phyloP scores from a whole-genome alignment of 2,888 invertebrate genomes.

The Tuberolachnus salignus region DNA sequence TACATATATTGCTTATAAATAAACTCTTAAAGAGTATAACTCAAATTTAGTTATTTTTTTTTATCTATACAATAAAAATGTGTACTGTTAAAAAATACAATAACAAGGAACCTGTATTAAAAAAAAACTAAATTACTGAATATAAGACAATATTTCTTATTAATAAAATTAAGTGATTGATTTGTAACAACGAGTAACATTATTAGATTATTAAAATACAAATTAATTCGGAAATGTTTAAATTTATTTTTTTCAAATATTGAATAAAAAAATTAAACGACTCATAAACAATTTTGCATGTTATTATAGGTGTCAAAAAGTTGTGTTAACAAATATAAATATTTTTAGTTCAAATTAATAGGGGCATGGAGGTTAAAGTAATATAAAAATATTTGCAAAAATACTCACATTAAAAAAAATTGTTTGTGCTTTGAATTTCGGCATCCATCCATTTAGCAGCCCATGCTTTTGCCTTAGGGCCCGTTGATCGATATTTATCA shows the following conservation, averaged over 20 bases:
- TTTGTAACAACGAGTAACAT: constrained; percentile 8
- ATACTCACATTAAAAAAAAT: constrained; percentile 43
- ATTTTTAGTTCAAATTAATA: constrained; percentile 42
- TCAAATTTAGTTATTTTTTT: constrained; percentile 13
- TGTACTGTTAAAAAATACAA: constrained; percentile 32
- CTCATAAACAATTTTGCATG: neutral
- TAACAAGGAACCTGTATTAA: constrained; percentile 49
- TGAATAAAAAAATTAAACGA: neutral
- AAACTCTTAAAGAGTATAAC: constrained; percentile 6
- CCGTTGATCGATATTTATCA: constrained; percentile 48
- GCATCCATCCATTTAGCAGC: constrained; percentile 54
- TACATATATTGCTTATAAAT: constrained; percentile 38
- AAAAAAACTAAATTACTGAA: constrained; percentile 16
- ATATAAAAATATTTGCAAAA: neutral
- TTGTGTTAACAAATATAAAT: constrained; percentile 30
- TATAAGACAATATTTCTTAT: neutral
- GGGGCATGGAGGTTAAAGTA: neutral
- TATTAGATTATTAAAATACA: neutral
- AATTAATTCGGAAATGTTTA: constrained; percentile 29
- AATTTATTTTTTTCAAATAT: neutral
- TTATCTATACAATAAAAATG: constrained; percentile 2
- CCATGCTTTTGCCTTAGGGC: constrained; percentile 50
- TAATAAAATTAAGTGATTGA: constrained; percentile 1
- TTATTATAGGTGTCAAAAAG: constrained; percentile 2
- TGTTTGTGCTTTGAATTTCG: constrained; percentile 53